Percentiles rank a stretch among this genome's conserved stretches.
phyloP scores from a whole-genome alignment of 1,140 invertebrate genomes.

The Neuroterus valhalla region DNA sequence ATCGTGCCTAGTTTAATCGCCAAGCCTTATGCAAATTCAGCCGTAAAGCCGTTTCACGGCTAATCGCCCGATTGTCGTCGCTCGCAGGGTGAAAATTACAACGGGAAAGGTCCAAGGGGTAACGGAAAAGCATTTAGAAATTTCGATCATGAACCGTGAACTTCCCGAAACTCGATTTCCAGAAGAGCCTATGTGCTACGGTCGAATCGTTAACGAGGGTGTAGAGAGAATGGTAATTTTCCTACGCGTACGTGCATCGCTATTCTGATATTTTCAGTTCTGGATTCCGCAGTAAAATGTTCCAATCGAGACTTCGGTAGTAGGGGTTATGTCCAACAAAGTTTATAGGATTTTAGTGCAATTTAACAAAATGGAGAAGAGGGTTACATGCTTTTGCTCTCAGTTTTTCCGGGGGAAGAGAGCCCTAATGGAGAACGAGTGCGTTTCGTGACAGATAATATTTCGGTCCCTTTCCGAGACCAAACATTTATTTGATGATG shows the following conservation, averaged over 20 bases:
- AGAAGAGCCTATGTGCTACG: slow-evolving; percentile 23
- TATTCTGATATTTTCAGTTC: slow-evolving; percentile 4
- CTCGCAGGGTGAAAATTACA: slow-evolving; percentile 55
- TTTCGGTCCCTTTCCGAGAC: no score
- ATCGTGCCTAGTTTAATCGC: slow-evolving; percentile 46
- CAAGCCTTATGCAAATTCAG: slow-evolving; percentile 53
- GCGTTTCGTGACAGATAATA: no score
- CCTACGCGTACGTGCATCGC: slow-evolving; percentile 23
- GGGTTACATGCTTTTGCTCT: no score
- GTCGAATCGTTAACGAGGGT: slow-evolving; percentile 9
- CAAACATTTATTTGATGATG: no score
- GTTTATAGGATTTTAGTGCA: background rate
- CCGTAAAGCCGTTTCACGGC: slow-evolving; percentile 57
- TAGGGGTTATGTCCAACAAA: background rate
- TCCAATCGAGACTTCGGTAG: slow-evolving; percentile 1
- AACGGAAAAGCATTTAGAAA: slow-evolving; percentile 31
- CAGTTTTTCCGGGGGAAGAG: no score
- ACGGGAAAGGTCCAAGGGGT: slow-evolving; percentile 35
- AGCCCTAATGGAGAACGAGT: no score
- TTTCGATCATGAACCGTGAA: slow-evolving; percentile 28
- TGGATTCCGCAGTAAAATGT: slow-evolving; percentile 9
- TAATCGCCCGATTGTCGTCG: slow-evolving; percentile 57
- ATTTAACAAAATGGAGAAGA: background rate
- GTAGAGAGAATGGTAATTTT: slow-evolving; percentile 24
- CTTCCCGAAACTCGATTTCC: slow-evolving; percentile 21